phyloP scores from a whole-genome alignment of 35 echinoderm and acorn worm species.

The Chiridota heheva region DNA sequence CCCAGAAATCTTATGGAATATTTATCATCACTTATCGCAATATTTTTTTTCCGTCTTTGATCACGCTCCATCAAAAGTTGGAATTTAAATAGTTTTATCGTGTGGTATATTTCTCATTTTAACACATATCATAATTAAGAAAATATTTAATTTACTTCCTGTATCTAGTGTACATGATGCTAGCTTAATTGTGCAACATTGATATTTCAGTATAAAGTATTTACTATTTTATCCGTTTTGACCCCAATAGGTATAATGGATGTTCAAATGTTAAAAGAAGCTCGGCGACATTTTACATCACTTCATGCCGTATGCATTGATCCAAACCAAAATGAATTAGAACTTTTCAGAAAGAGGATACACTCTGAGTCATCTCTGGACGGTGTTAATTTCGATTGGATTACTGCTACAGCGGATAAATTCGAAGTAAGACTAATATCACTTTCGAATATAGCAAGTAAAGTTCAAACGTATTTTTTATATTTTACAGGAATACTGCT shows the following conservation, averaged over 20 bases:
- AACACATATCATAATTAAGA: neutral
- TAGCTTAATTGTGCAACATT: too few relatives aligned
- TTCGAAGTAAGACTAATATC: constrained; percentile 47
- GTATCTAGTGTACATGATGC: neutral
- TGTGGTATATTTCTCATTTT: too few relatives aligned
- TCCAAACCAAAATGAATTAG: constrained; percentile 60
- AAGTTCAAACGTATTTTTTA: too few relatives aligned
- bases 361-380: constrained; percentile 32
- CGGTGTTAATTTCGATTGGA: constrained; percentile 60
- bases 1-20: too few relatives aligned
- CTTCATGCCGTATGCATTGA: constrained; percentile 67
- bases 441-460: too few relatives aligned
- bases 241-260: constrained; percentile 76
- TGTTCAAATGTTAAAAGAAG: constrained; percentile 52
- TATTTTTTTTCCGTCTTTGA: too few relatives aligned
- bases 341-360: constrained; percentile 59
- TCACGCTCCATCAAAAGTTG: too few relatives aligned
- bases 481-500: too few relatives aligned
- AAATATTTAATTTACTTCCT: neutral
- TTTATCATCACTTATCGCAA: too few relatives aligned
- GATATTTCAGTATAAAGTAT: too few relatives aligned
- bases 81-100: too few relatives aligned
- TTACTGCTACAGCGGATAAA: constrained; percentile 49
- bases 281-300: constrained; percentile 3
- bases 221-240: neutral